Percentiles rank a stretch among this genome's conserved stretches.
Evolutionary conservation across 1,140 invertebrate genomes (phyloP).

Genomic region (Drosophila pruinosa): DNA sequence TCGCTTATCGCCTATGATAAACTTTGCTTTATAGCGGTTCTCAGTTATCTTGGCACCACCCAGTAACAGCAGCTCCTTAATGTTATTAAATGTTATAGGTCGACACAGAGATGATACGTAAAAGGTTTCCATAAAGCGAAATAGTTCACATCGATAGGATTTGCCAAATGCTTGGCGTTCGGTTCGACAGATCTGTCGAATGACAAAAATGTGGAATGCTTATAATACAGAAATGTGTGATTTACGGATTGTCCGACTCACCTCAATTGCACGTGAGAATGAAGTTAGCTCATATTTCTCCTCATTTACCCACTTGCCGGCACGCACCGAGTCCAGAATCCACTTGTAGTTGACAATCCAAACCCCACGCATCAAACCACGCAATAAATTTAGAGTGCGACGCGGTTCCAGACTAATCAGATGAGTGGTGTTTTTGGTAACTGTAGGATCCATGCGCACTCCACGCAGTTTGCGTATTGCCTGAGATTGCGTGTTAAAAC

Average conservation of each 20-base stretch:
- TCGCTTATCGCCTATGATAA: constrained; percentile 83
- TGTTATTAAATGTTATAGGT: constrained; percentile 74
- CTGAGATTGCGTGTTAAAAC: constrained; percentile 53
- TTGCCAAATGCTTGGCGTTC: constrained; percentile 84
- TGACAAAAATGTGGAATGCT: neutral
- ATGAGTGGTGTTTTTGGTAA: constrained; percentile 84
- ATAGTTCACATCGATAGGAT: constrained; percentile 83
- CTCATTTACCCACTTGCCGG: constrained; percentile 84
- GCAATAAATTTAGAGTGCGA: constrained; percentile 85
- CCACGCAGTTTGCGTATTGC: constrained; percentile 83
- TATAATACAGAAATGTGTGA: neutral
- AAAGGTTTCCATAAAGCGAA: constrained; percentile 83
- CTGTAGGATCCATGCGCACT: constrained; percentile 83
- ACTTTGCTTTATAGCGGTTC: constrained; percentile 79
- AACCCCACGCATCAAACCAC: constrained; percentile 84
- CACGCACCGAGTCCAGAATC: constrained; percentile 83
- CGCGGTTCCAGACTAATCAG: constrained; percentile 83
- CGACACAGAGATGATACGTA: constrained; percentile 81
- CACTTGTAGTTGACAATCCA: constrained; percentile 85
- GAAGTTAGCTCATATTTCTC: constrained; percentile 84
- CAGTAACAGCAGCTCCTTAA: constrained; percentile 83
- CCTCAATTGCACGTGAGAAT: constrained; percentile 84
- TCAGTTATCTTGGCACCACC: constrained; percentile 83
- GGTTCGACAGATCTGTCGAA: constrained; percentile 82
- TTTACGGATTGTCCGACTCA: constrained; percentile 44